Percentiles rank a stretch among this genome's conserved stretches.
These are phyloP conservation scores for Cacoxenus indagator DNA, from an alignment of 2,888 invertebrate genomes.

Conservation along the genomic window DNA sequence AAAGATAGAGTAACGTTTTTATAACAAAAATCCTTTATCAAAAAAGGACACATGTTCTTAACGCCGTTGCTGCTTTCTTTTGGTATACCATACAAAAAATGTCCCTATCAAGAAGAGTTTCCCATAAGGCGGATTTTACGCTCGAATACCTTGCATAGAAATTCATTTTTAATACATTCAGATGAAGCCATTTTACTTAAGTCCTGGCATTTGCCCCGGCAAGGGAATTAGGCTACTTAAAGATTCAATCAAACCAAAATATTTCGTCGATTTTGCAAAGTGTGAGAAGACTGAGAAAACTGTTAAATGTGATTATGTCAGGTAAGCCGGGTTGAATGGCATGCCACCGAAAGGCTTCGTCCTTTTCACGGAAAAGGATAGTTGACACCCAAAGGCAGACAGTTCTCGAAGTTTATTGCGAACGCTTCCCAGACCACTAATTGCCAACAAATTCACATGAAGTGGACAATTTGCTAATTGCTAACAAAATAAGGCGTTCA, in stretches of 20 bases:
- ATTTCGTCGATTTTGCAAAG: not conserved
- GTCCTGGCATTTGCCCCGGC: not conserved
- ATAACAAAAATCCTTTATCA: too few relatives aligned
- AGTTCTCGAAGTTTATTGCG: too few relatives aligned
- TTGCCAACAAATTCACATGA: too few relatives aligned
- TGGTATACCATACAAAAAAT: not conserved
- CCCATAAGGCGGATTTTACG: conserved; percentile 27
- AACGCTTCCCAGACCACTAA: too few relatives aligned
- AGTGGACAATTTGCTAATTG: not conserved
- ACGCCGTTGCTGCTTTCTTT: not conserved
- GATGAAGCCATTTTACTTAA: conserved; percentile 20
- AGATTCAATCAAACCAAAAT: not conserved
- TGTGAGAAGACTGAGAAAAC: not conserved
- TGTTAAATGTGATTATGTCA: conserved; percentile 16
- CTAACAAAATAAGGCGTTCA: not conserved
- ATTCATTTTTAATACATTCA: conserved; percentile 7
- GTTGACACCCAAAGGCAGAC: too few relatives aligned
- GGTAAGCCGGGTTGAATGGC: too few relatives aligned
- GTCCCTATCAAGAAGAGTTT: not conserved
- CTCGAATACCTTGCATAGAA: conserved; percentile 26
- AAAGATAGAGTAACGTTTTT: too few relatives aligned
- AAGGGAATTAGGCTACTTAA: conserved; percentile 3
- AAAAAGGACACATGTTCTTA: too few relatives aligned
- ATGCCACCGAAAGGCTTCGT: too few relatives aligned
- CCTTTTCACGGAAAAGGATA: too few relatives aligned